These are phyloP conservation scores for Rana temporaria DNA, from an alignment of 2,113 vertebrate species.

Conservation along the genomic window DNA sequence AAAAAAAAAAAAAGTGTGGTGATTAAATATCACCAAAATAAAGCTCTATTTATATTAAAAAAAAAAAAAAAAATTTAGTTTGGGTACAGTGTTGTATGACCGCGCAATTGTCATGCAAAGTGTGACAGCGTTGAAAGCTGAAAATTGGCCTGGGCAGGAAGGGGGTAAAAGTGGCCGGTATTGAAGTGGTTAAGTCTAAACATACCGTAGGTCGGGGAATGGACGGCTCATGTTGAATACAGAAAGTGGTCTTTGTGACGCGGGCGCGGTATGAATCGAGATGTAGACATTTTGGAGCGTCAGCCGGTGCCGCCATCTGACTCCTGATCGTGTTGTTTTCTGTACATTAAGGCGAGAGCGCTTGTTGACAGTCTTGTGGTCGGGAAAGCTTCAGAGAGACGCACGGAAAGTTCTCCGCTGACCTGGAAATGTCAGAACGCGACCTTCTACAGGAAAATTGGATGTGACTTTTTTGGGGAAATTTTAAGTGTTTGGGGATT, in stretches of 20 bases:
- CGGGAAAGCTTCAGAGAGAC: background rate
- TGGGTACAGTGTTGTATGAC: too few relatives aligned
- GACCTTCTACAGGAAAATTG: background rate
- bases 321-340: background rate
- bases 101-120: too few relatives aligned
- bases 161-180: too few relatives aligned
- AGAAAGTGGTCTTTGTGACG: background rate
- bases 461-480: slow-evolving; percentile 8
- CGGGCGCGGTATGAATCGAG: background rate
- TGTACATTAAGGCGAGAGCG: background rate
- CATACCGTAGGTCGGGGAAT: background rate
- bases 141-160: too few relatives aligned
- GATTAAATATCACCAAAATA: too few relatives aligned
- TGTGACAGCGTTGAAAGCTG: too few relatives aligned
- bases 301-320: background rate
- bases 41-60: too few relatives aligned
- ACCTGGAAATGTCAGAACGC: slow-evolving; percentile 16
- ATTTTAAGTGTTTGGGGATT: background rate
- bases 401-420: slow-evolving; percentile 1
- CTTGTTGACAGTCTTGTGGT: background rate
- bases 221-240: background rate
- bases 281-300: background rate
- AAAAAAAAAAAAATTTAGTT: too few relatives aligned
- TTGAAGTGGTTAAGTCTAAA: too few relatives aligned
- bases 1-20: too few relatives aligned